A percentile compares a stretch with the other conserved stretches of the same genome.
Evolutionary conservation across 2,797 vertebrate genomes (phyloP).

Genomic region (Amblyopsis hoosieri): DNA sequence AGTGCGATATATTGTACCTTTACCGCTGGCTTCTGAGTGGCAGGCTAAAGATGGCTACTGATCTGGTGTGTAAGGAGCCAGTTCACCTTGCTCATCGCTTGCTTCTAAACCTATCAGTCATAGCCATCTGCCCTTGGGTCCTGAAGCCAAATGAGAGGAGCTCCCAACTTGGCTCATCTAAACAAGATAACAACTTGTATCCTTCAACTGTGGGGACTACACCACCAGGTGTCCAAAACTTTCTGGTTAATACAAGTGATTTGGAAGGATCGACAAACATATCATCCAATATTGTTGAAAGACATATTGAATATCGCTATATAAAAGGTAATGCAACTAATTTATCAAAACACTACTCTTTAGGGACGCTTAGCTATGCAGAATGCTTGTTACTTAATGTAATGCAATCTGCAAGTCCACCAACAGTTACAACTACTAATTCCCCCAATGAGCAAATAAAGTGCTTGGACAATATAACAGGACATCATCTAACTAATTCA

Average conservation of each 20-base stretch:
- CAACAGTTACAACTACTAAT: constrained; percentile 36
- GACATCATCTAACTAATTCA: constrained; percentile 23
- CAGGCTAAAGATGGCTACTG: constrained; percentile 68
- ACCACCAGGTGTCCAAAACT: not conserved
- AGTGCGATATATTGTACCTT: constrained; percentile 80
- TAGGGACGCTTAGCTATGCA: constrained; percentile 72
- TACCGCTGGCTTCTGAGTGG: constrained; percentile 77
- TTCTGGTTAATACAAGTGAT: constrained; percentile 7
- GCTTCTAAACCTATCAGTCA: constrained; percentile 74
- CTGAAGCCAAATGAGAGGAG: constrained; percentile 55
- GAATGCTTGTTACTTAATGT: constrained; percentile 70
- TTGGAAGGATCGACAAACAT: not conserved
- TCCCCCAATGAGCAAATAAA: constrained; percentile 30
- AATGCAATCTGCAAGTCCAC: constrained; percentile 37
- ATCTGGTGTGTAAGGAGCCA: constrained; percentile 74
- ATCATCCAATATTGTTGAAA: not conserved
- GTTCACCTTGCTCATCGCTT: constrained; percentile 72
- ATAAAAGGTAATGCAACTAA: not conserved
- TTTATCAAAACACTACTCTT: constrained; percentile 21
- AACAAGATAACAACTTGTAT: constrained; percentile 1
- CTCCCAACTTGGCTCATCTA: not conserved
- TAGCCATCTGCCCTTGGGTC: constrained; percentile 72
- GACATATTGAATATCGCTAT: not conserved
- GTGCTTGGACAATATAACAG: constrained; percentile 55
- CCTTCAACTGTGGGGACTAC: constrained; percentile 2